Evolutionary conservation across 2,888 invertebrate genomes (phyloP).

Genomic region (Molorchus minor): DNA sequence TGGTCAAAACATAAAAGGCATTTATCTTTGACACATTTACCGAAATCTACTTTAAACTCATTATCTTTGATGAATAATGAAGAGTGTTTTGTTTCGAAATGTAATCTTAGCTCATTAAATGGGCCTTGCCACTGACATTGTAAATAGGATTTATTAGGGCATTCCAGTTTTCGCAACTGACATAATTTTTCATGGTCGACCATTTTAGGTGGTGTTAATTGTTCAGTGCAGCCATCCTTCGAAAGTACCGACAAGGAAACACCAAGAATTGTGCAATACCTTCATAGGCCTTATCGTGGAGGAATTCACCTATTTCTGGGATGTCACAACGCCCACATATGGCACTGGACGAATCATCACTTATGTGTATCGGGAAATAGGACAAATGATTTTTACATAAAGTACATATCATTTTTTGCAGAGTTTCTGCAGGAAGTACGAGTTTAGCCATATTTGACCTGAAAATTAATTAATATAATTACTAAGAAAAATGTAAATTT

Average conservation of each 20-base stretch:
- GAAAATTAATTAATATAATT: slow-evolving; percentile 1
- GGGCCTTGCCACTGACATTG: slow-evolving; percentile 54
- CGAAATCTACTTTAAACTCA: slow-evolving; percentile 51
- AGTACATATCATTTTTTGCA: slow-evolving; percentile 48
- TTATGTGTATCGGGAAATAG: slow-evolving; percentile 47
- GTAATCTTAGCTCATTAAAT: slow-evolving; percentile 45
- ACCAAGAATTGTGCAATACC: slow-evolving; percentile 46
- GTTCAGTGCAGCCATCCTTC: slow-evolving; percentile 50
- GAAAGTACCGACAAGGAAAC: slow-evolving; percentile 53
- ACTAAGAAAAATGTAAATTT: no score
- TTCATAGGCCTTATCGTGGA: slow-evolving; percentile 51
- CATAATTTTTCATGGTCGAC: slow-evolving; percentile 51
- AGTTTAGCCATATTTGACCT: slow-evolving; percentile 24
- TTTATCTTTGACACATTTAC: slow-evolving; percentile 47
- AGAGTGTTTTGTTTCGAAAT: slow-evolving; percentile 50
- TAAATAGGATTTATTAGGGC: slow-evolving; percentile 41
- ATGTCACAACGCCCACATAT: slow-evolving; percentile 53
- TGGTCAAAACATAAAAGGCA: slow-evolving; percentile 44
- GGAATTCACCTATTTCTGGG: slow-evolving; percentile 37
- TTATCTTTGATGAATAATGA: slow-evolving; percentile 43
- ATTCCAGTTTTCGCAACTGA: slow-evolving; percentile 46
- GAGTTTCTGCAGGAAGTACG: slow-evolving; percentile 30
- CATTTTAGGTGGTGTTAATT: slow-evolving; percentile 39
- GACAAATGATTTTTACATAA: slow-evolving; percentile 50
- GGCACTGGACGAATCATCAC: slow-evolving; percentile 35